A percentile compares a stretch with the other conserved stretches of the same genome.
These are phyloP conservation scores for Holocentrus rufus DNA, from an alignment of 2,797 vertebrate genomes.

Conservation along the genomic window DNA sequence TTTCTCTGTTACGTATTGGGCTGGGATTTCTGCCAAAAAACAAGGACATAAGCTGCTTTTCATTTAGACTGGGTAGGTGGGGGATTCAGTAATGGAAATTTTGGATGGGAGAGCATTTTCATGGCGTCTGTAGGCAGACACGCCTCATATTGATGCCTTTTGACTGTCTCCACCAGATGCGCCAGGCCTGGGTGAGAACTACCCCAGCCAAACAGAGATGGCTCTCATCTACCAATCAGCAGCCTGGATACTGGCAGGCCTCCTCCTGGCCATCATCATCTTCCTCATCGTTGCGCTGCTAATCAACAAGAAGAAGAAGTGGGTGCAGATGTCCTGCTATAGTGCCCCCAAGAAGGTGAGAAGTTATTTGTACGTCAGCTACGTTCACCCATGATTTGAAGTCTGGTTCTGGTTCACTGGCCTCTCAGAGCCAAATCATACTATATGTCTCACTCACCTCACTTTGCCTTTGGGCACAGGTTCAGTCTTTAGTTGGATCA, in stretches of 20 bases:
- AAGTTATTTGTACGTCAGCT: conserved; percentile 1
- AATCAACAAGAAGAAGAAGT: conserved; percentile 85
- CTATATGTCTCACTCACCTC: neutral
- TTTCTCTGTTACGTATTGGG: conserved; percentile 6
- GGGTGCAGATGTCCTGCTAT: conserved; percentile 88
- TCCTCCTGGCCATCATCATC: conserved; percentile 84
- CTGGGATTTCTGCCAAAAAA: conserved; percentile 19
- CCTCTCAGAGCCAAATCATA: conserved; percentile 11
- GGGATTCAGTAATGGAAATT: conserved; percentile 18
- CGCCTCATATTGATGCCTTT: conserved; percentile 10
- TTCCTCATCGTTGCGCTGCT: conserved; percentile 81
- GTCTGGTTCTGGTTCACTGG: neutral
- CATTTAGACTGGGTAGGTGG: conserved; percentile 34
- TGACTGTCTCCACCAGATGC: conserved; percentile 66
- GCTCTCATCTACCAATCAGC: conserved; percentile 86
- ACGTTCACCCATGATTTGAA: neutral
- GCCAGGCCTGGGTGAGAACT: conserved; percentile 61
- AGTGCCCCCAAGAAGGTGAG: conserved; percentile 86
- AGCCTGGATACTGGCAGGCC: conserved; percentile 86
- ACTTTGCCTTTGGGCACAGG: conserved; percentile 1
- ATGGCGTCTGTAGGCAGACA: neutral
- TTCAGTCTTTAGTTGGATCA: conserved; percentile 18
- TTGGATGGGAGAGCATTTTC: neutral
- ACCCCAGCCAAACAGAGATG: conserved; percentile 80
- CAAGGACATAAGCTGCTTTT: conserved; percentile 34